These are phyloP conservation scores for Diarsia mendica DNA, from an alignment of 2,888 invertebrate species.

Conservation along the genomic window DNA sequence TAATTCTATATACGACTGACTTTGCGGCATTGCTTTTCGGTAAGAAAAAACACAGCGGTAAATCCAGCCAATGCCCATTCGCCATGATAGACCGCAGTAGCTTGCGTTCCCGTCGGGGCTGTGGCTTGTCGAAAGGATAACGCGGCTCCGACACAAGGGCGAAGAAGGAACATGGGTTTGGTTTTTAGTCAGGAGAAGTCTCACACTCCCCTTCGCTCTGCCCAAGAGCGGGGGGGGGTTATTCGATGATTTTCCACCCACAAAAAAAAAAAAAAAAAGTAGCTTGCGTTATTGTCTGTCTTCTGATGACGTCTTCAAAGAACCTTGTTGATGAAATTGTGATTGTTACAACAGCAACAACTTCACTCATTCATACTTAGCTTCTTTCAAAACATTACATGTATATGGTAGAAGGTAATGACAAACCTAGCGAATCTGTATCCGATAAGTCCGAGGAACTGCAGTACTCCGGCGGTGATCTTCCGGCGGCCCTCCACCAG, in stretches of 20 bases:
- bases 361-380: background rate
- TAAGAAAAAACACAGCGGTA: background rate
- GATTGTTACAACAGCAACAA: background rate
- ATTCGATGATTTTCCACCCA: too few relatives aligned
- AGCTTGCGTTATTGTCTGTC: background rate
- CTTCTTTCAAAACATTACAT: background rate
- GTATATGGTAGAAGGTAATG: background rate
- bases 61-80: background rate
- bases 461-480: slow-evolving; percentile 91
- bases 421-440: slow-evolving; percentile 94
- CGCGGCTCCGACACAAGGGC: too few relatives aligned
- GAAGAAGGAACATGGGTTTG: too few relatives aligned
- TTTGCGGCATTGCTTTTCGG: too few relatives aligned
- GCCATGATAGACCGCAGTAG: background rate
- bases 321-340: background rate
- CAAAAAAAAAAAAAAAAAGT: too few relatives aligned
- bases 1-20: background rate
- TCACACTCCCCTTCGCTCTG: too few relatives aligned
- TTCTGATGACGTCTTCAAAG: background rate
- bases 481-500: slow-evolving; percentile 92
- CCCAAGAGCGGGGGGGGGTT: too few relatives aligned
- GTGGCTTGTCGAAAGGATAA: too few relatives aligned
- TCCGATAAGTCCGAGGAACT: slow-evolving; percentile 94
- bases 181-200: too few relatives aligned
- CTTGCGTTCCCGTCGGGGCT: too few relatives aligned